These are phyloP conservation scores for Cyclopterus lumpus DNA, from an alignment of 2,797 vertebrate species.

Conservation along the genomic window DNA sequence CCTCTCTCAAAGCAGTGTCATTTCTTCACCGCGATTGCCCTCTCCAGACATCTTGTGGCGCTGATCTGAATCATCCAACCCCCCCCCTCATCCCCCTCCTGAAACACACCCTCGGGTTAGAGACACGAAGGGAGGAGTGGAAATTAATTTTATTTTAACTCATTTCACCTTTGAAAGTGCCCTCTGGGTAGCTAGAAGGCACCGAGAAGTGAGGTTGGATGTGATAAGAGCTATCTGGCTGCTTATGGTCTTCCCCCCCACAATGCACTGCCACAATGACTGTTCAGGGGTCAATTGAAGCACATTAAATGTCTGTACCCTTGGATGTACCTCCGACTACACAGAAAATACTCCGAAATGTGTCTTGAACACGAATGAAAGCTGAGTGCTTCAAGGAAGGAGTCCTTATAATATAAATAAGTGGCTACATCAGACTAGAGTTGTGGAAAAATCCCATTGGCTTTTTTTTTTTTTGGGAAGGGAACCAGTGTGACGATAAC, in stretches of 20 bases:
- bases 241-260: slow-evolving; percentile 68
- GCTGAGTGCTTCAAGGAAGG: neutral
- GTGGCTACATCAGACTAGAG: neutral
- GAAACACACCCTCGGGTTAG: slow-evolving; percentile 37
- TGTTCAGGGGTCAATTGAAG: slow-evolving; percentile 25
- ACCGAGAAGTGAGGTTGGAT: slow-evolving; percentile 80
- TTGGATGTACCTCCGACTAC: neutral
- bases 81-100: neutral
- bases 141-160: slow-evolving; percentile 86
- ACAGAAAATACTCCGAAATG: neutral
- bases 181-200: slow-evolving; percentile 82
- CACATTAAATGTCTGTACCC: neutral
- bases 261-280: slow-evolving; percentile 36
- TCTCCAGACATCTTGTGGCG: slow-evolving; percentile 34
- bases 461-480: neutral
- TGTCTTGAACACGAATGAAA: neutral
- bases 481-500: neutral
- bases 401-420: neutral
- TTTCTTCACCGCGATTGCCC: slow-evolving; percentile 11
- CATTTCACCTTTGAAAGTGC: slow-evolving; percentile 87
- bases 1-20: slow-evolving; percentile 14
- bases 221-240: slow-evolving; percentile 78
- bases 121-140: slow-evolving; percentile 78
- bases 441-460: too few relatives aligned
- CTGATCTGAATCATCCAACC: slow-evolving; percentile 22